Conservation (phyloP, 2,797 vertebrate species). For the Siniperca undulata region DNA sequence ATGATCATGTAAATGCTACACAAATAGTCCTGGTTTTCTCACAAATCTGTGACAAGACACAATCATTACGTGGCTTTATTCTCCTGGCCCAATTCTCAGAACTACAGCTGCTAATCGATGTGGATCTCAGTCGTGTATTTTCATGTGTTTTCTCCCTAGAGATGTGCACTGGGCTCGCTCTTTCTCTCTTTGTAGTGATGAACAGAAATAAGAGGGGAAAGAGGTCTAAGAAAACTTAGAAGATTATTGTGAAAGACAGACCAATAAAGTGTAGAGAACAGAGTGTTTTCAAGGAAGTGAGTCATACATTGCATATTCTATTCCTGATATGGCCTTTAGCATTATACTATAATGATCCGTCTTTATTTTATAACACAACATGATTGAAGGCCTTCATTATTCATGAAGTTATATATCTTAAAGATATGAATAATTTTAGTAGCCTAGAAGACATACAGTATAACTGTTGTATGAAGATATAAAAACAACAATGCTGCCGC, state of each 20-base stretch:
- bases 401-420: slow-evolving; percentile 17
- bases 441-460: neutral
- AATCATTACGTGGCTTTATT: slow-evolving; percentile 26
- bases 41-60: slow-evolving; percentile 13
- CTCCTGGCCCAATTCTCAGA: slow-evolving; percentile 46
- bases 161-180: slow-evolving; percentile 19
- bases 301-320: slow-evolving; percentile 23
- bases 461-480: neutral
- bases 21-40: slow-evolving; percentile 15
- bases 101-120: slow-evolving; percentile 36
- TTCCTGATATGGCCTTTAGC: slow-evolving; percentile 1
- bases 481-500: neutral
- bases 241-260: slow-evolving; percentile 21
- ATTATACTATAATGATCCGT: neutral
- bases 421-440: slow-evolving; percentile 8
- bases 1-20: neutral
- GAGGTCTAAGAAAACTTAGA: slow-evolving; percentile 4
- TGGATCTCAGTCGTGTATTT: slow-evolving; percentile 44
- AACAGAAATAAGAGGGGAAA: slow-evolving; percentile 37
- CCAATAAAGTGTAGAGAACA: slow-evolving; percentile 1
- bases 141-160: slow-evolving; percentile 54
- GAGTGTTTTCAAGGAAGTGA: slow-evolving; percentile 27
- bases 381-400: neutral
- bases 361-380: neutral
- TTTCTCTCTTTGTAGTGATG: slow-evolving; percentile 26